Base-by-base conservation (phyloP, 2,888 invertebrate genomes). In the Clunio marinus region DNA sequence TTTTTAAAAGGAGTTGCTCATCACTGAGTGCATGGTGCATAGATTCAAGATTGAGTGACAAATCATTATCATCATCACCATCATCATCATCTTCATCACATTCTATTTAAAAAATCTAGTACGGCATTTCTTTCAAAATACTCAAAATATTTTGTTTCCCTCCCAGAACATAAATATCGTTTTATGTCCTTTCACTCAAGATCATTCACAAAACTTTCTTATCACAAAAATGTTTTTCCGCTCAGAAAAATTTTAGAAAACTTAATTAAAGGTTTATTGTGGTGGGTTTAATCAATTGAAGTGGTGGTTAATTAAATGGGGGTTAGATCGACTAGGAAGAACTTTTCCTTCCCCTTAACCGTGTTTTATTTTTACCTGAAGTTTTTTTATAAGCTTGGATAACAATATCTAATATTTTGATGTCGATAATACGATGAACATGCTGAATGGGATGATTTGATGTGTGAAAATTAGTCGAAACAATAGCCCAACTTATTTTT, bases 401-500 rank as follows among this genome's bases (percentile, higher is more conserved):
- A 17, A 51, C 51, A 51, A 17, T 51, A 15, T 41, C 15, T 41
- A 10, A 51, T n/a, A 51, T 51, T 17, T 51, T 51, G 17, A 51
- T 22, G 51, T 7, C 35, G 51, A 51, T 22, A 22, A 41, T 41
- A 51, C n/a, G n/a, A 51, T 51, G 22, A 41, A 41, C n/a, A n/a
- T 41, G 41, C 15, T 10, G 51, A 51, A 51, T 7, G 22, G 51
- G 51, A 51, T 51, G 51, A n/a, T n/a, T n/a, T n/a, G 51, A 13
- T 32, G 35, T 13, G 35, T 51, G 51, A 51, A 51, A n/a, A 71
- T 74, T 76, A 78, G 74, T 79, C 77, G 71, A 85, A 85, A 75
- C 88, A 88, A 76, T 91, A 84, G 83, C 93, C 94, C 74, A 95
- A 82, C 81, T 94, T 94, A 80, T 91, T 92, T 84, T 95, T 95